These are phyloP conservation scores for Macquaria australasica DNA, from an alignment of 2,113 vertebrate genomes.

Conservation along the genomic window DNA sequence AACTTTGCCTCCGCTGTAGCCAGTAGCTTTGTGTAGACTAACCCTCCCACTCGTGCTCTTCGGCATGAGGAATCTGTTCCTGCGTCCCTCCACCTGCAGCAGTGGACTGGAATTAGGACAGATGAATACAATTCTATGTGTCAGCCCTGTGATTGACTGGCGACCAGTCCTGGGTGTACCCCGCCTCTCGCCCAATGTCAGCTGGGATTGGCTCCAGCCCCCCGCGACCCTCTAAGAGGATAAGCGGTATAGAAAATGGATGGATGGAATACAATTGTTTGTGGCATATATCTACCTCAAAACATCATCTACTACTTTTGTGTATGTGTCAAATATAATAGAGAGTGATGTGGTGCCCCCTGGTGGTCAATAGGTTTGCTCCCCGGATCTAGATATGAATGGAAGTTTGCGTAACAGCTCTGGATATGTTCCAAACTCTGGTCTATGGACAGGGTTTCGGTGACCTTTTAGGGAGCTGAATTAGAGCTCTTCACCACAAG, in stretches of 20 bases:
- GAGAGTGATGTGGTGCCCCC: conserved; percentile 51
- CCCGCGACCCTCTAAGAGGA: no score
- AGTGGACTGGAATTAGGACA: conserved; percentile 29
- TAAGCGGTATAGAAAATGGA: no score
- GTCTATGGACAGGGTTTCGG: not conserved
- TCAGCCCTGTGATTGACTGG: no score
- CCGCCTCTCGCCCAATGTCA: no score
- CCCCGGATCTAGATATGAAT: not conserved
- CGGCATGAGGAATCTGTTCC: conserved; percentile 24
- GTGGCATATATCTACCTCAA: not conserved
- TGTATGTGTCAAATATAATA: not conserved
- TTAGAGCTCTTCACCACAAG: conserved; percentile 10
- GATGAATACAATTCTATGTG: conserved; percentile 17
- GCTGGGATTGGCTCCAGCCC: no score
- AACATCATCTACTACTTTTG: conserved; percentile 10
- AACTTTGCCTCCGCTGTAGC: conserved; percentile 33
- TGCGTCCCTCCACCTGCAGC: conserved; percentile 7
- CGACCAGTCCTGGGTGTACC: no score
- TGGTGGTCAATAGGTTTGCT: conserved; percentile 45
- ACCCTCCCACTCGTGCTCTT: conserved; percentile 45
- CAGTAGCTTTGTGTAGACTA: conserved; percentile 64
- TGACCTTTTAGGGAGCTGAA: conserved; percentile 46
- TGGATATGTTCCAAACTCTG: conserved; percentile 35
- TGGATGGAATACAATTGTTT: conserved; percentile 14
- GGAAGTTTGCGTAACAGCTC: conserved; percentile 22